phyloP scores from a whole-genome alignment of 2,888 invertebrate genomes.

The Caenorhabditis doughertyi region DNA sequence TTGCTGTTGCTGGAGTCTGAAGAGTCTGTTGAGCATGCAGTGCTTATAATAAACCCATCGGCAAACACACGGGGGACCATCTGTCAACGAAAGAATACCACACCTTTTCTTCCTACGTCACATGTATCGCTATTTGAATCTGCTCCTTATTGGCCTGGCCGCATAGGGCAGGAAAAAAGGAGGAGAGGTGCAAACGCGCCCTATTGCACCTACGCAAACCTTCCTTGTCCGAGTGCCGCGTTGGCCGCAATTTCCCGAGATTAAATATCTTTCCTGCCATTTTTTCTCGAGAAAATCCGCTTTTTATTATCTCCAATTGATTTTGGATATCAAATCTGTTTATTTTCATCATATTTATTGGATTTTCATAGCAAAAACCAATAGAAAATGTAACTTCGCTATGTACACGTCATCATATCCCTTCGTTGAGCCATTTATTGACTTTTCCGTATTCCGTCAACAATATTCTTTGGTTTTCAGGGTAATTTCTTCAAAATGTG shows the following conservation, averaged over 20 bases:
- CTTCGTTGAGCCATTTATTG: neutral
- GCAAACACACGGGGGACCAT: slow-evolving; percentile 48
- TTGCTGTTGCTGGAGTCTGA: neutral
- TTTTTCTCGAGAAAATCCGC: neutral
- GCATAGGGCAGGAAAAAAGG: too few relatives aligned
- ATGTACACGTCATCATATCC: slow-evolving; percentile 37
- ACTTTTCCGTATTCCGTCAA: neutral
- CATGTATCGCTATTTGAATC: slow-evolving; percentile 46
- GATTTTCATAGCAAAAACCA: neutral
- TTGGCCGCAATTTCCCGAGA: slow-evolving; percentile 42
- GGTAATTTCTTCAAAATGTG: slow-evolving; percentile 52
- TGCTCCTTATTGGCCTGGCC: neutral
- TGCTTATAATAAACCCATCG: slow-evolving; percentile 39
- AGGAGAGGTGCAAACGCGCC: slow-evolving; percentile 59
- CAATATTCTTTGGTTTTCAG: slow-evolving; percentile 19
- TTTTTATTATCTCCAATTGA: too few relatives aligned
- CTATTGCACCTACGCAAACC: slow-evolving; percentile 14
- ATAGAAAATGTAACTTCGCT: neutral
- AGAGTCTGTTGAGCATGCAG: slow-evolving; percentile 13
- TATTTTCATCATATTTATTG: too few relatives aligned
- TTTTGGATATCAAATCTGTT: neutral
- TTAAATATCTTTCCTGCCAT: neutral
- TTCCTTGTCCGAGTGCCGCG: slow-evolving; percentile 28
- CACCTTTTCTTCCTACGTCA: slow-evolving; percentile 28
- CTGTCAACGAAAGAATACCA: slow-evolving; percentile 21